Percentiles rank a stretch among this genome's conserved stretches.
These are phyloP conservation scores for Triplophysa bombifrons DNA, from an alignment of 2,797 vertebrate genomes.

Conservation along the genomic window DNA sequence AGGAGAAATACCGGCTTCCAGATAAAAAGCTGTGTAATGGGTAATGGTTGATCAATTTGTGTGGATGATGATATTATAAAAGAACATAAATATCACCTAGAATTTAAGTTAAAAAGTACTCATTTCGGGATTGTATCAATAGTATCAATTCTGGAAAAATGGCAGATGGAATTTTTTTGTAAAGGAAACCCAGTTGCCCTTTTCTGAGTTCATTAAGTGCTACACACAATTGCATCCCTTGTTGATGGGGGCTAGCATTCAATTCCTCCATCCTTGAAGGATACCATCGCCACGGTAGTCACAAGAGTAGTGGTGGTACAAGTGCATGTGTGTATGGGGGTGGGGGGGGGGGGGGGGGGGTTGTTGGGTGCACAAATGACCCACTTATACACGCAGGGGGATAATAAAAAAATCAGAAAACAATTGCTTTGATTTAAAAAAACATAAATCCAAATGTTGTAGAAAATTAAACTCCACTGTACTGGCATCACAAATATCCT, in stretches of 20 bases:
- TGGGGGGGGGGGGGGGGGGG: not conserved
- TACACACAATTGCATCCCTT: constrained; percentile 41
- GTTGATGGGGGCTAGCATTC: constrained; percentile 41
- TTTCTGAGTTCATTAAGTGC: constrained; percentile 37
- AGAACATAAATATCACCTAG: not conserved
- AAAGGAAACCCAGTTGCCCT: constrained; percentile 22
- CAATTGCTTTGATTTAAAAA: not conserved
- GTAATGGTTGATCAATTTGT: too few relatives aligned
- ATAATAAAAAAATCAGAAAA: not conserved
- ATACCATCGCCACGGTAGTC: constrained; percentile 50
- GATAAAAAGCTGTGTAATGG: too few relatives aligned
- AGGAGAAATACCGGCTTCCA: not conserved
- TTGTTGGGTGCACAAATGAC: not conserved
- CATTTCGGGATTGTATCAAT: not conserved
- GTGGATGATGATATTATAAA: not conserved
- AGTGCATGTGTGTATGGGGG: not conserved
- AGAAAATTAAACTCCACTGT: not conserved
- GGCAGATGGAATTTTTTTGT: constrained; percentile 1
- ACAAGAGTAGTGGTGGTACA: not conserved
- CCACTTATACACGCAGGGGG: not conserved
- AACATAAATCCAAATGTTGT: not conserved
- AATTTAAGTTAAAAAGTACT: too few relatives aligned
- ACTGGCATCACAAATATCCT: not conserved
- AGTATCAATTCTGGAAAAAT: constrained; percentile 30
- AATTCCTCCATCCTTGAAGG: constrained; percentile 40